Conservation (phyloP, 2,797 vertebrate species). For the Phylloscopus collybita region DNA sequence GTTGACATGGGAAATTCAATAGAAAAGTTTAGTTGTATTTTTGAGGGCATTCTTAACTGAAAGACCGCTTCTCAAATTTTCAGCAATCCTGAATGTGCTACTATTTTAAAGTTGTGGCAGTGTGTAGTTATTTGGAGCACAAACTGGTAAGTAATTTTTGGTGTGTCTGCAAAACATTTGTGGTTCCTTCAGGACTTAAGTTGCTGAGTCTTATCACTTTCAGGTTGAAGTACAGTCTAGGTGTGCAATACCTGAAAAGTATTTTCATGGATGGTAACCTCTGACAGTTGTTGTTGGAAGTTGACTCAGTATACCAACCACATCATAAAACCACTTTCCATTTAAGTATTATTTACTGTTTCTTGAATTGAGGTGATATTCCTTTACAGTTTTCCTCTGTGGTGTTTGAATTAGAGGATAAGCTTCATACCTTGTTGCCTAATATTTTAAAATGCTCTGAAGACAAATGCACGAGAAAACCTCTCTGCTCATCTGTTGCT, state of each 20-base stretch:
- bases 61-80: not conserved
- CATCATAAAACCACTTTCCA: not conserved
- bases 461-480: not conserved
- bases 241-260: not conserved
- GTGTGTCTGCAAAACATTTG: not conserved
- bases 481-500: not conserved
- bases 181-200: not conserved
- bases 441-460: not conserved
- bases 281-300: not conserved
- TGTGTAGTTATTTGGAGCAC: not conserved
- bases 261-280: not conserved
- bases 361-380: not conserved
- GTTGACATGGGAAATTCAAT: not conserved
- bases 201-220: not conserved
- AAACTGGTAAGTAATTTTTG: not conserved
- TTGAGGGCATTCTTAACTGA: not conserved
- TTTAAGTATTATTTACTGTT: not conserved
- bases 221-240: not conserved
- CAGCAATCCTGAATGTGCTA: not conserved
- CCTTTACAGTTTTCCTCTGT: not conserved
- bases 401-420: not conserved
- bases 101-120: not conserved
- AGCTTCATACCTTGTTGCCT: not conserved
- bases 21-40: not conserved
- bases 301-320: not conserved